Conservation (phyloP, 2,797 vertebrate genomes). For the Galaxias olidus region DNA sequence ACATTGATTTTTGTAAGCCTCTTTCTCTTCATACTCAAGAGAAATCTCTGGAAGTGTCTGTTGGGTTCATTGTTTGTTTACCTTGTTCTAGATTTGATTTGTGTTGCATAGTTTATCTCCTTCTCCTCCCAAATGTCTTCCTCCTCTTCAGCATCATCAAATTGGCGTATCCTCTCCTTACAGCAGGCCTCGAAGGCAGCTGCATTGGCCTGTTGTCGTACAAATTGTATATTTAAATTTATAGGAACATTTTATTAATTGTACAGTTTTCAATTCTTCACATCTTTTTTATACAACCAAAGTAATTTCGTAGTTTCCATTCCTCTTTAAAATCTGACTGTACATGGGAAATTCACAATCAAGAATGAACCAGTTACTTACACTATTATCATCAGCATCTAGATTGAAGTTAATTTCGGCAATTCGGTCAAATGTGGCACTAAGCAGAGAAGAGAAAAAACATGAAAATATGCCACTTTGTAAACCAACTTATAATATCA, state of each 20-base stretch:
- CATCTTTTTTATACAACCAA: no score
- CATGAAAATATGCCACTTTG: neutral
- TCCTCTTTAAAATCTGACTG: no score
- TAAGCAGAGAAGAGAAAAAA: constrained; percentile 45
- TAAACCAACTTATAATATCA: no score
- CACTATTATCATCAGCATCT: constrained; percentile 91
- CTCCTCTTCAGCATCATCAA: constrained; percentile 90
- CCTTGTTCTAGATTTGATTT: constrained; percentile 90
- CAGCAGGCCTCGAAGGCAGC: constrained; percentile 95
- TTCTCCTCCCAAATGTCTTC: constrained; percentile 98
- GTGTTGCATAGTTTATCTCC: constrained; percentile 86
- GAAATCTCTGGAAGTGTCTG: no score
- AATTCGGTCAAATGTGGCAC: constrained; percentile 93
- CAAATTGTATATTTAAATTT: no score
- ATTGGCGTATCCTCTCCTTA: constrained; percentile 92
- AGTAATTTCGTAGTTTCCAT: no score
- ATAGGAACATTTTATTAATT: no score
- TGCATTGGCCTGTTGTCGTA: constrained; percentile 80
- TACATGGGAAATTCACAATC: neutral
- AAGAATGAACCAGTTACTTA: constrained; percentile 72
- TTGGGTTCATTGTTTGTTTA: constrained; percentile 42
- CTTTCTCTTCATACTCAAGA: neutral
- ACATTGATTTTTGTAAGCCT: neutral
- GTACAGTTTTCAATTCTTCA: no score
- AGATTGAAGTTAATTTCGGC: constrained; percentile 96